Percentiles rank a stretch among this genome's conserved stretches.
These are phyloP conservation scores for Congeria kusceri DNA, from an alignment of 2,888 invertebrate species.

Conservation along the genomic window DNA sequence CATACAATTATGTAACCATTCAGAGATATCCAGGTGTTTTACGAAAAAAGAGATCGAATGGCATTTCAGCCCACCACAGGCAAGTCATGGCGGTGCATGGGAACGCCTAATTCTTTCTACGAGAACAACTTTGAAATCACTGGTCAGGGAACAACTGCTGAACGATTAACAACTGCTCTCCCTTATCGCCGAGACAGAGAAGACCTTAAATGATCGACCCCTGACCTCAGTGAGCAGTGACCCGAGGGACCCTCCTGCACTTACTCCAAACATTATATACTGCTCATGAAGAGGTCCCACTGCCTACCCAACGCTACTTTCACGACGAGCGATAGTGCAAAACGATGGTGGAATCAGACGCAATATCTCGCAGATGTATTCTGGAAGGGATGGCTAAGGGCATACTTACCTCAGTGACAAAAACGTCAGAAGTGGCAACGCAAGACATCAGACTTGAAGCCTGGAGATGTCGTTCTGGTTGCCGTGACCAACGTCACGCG, in stretches of 20 bases:
- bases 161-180: constrained; percentile 17
- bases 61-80: constrained; percentile 44
- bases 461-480: constrained; percentile 22
- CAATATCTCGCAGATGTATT: constrained; percentile 36
- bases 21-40: constrained; percentile 9
- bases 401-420: constrained; percentile 22
- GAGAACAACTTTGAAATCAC: constrained; percentile 6
- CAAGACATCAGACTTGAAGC: constrained; percentile 3
- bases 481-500: constrained; percentile 18
- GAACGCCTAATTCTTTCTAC: constrained; percentile 37
- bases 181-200: constrained; percentile 18
- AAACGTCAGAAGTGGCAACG: constrained; percentile 25
- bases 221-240: constrained; percentile 15
- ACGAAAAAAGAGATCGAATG: constrained; percentile 31
- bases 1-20: constrained; percentile 31
- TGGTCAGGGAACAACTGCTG: constrained; percentile 24
- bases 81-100: constrained; percentile 36
- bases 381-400: constrained; percentile 40
- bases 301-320: constrained; percentile 17
- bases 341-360: constrained; percentile 6
- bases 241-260: constrained; percentile 14
- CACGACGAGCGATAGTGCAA: constrained; percentile 4
- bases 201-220: constrained; percentile 28
- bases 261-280: constrained; percentile 27
- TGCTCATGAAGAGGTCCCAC: constrained; percentile 6